Conservation (phyloP, 2,888 invertebrate species). For the Nineta flava region DNA sequence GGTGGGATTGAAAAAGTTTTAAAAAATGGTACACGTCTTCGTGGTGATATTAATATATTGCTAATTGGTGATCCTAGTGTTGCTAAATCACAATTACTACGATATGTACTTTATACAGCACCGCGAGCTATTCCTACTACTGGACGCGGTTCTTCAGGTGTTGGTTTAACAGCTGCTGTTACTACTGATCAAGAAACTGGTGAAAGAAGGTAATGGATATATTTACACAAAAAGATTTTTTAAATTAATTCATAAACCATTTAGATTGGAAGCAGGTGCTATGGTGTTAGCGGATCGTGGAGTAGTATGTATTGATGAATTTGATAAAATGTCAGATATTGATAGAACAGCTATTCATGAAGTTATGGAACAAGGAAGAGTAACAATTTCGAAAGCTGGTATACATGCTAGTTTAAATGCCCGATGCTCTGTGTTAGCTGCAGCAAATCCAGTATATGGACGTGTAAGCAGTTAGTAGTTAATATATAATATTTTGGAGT, state of each 20-base stretch:
- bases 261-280: conserved; percentile 87
- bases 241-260: conserved; percentile 7
- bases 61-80: conserved; percentile 98
- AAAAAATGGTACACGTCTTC: conserved; percentile 77
- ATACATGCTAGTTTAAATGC: conserved; percentile 97
- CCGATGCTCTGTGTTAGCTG: conserved; percentile 91
- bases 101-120: conserved; percentile 89
- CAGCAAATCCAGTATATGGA: conserved; percentile 99
- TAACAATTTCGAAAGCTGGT: conserved; percentile 97
- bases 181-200: conserved; percentile 92
- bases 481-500: neutral
- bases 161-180: conserved; percentile 96
- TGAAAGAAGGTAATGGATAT: conserved; percentile 38
- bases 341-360: conserved; percentile 99
- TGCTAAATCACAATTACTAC: conserved; percentile 88
- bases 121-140: conserved; percentile 95
- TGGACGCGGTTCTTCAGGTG: conserved; percentile 94
- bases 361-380: conserved; percentile 97
- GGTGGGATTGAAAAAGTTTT: conserved; percentile 92
- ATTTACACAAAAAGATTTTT: neutral
- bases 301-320: conserved; percentile 94
- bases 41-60: conserved; percentile 76
- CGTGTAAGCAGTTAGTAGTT: conserved; percentile 36
- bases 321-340: conserved; percentile 98
- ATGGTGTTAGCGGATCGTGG: conserved; percentile 99